phyloP scores from a whole-genome alignment of 64 coral and sea anemone genomes.

The Orbicella faveolata region DNA sequence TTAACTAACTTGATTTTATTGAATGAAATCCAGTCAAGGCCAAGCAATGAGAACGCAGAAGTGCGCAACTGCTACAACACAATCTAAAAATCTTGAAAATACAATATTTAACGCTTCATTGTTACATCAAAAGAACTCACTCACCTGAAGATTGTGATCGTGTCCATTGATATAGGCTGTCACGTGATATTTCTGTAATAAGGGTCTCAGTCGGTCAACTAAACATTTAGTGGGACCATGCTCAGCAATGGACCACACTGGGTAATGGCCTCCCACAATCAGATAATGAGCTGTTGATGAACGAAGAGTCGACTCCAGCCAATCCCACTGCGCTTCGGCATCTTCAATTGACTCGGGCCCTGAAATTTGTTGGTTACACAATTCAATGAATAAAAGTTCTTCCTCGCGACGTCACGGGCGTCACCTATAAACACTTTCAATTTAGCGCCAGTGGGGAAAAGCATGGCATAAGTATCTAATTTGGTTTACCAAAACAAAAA shows the following conservation, averaged over 20 bases:
- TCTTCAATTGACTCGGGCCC: slow-evolving; percentile 16
- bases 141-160: slow-evolving; percentile 96
- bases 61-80: no score
- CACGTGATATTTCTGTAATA: slow-evolving; percentile 81
- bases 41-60: no score
- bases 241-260: slow-evolving; percentile 98
- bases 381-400: background rate
- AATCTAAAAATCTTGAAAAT: no score
- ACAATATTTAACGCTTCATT: no score
- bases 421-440: background rate
- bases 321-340: slow-evolving; percentile 73
- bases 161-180: slow-evolving; percentile 93
- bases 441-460: no score
- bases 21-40: no score
- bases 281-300: slow-evolving; percentile 79
- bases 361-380: background rate
- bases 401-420: background rate
- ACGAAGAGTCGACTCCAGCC: slow-evolving; percentile 80
- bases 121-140: background rate
- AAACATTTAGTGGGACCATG: slow-evolving; percentile 92
- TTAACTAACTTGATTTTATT: no score
- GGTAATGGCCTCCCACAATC: slow-evolving; percentile 90
- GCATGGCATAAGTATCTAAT: no score
- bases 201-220: slow-evolving; percentile 76
- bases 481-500: no score